These are phyloP conservation scores for Tholera decimalis DNA, from an alignment of 2,888 invertebrate genomes.

Conservation along the genomic window DNA sequence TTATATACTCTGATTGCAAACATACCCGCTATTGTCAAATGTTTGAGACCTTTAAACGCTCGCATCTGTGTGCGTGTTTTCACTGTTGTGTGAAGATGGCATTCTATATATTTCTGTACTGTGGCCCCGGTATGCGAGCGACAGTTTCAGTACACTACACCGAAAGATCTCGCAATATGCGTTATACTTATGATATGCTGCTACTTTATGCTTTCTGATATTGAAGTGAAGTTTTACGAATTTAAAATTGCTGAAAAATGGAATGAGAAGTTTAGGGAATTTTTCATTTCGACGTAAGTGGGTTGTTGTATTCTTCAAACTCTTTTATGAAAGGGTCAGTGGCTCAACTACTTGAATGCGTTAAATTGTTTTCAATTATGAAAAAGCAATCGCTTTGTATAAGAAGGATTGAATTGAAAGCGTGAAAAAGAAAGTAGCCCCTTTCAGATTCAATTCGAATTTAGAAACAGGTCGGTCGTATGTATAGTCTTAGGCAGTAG, in stretches of 20 bases:
- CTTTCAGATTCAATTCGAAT: too few relatives aligned
- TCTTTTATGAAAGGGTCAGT: background rate
- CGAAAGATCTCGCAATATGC: conserved; percentile 49
- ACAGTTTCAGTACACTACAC: conserved; percentile 41
- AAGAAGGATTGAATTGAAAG: too few relatives aligned
- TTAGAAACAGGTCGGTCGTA: too few relatives aligned
- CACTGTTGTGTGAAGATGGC: background rate
- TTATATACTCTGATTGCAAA: too few relatives aligned
- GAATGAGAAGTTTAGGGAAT: conserved; percentile 13
- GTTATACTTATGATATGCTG: conserved; percentile 34
- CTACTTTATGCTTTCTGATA: conserved; percentile 47
- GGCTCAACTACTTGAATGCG: background rate
- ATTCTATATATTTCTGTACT: conserved; percentile 10
- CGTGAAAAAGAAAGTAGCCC: too few relatives aligned
- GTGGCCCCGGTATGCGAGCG: conserved; percentile 27
- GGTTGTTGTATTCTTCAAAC: background rate
- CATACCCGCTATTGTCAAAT: background rate
- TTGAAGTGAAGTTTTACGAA: conserved; percentile 42
- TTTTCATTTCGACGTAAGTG: conserved; percentile 9
- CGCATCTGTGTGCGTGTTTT: background rate
- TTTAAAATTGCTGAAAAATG: conserved; percentile 40
- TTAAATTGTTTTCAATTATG: background rate
- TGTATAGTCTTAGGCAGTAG: too few relatives aligned
- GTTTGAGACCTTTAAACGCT: background rate
- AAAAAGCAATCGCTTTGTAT: too few relatives aligned